Percentiles rank a stretch among this genome's conserved stretches.
Evolutionary conservation across 2,113 vertebrate species (phyloP).

Genomic region (Tyto alba): DNA sequence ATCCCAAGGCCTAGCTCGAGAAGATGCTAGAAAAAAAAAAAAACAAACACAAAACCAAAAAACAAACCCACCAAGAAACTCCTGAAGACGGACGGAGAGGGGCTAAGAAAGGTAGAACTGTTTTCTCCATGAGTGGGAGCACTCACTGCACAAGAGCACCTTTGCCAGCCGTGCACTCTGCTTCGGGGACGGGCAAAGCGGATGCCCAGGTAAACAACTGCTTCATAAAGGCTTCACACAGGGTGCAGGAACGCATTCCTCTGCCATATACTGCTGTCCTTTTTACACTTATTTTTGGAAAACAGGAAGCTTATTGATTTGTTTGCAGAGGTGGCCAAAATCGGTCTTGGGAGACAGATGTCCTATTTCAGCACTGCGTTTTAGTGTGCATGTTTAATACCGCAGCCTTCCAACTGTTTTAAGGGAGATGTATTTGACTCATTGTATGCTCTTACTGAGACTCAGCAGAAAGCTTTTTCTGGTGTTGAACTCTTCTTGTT

Average conservation of each 20-base stretch:
- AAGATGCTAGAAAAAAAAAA: neutral
- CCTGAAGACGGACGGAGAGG: neutral
- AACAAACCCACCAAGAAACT: neutral
- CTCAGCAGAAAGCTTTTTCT: neutral
- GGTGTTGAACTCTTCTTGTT: neutral
- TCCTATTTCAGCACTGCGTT: neutral
- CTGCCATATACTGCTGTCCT: neutral
- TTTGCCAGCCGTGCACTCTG: neutral
- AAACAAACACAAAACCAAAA: too few relatives aligned
- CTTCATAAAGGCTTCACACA: neutral
- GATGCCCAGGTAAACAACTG: neutral
- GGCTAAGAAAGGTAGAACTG: neutral
- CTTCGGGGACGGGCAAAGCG: neutral
- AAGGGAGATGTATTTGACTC: neutral
- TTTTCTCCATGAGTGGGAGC: neutral
- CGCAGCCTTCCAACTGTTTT: neutral
- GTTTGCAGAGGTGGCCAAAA: neutral
- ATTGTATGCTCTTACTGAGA: neutral
- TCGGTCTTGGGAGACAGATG: neutral
- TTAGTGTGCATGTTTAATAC: fast-evolving
- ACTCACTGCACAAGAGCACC: neutral
- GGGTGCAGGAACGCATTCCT: neutral
- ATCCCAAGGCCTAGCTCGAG: neutral
- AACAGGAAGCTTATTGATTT: conserved; percentile 18
- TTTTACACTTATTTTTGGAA: neutral